Conservation (phyloP, 1,140 invertebrate genomes). For the Pristionchus pacificus region DNA sequence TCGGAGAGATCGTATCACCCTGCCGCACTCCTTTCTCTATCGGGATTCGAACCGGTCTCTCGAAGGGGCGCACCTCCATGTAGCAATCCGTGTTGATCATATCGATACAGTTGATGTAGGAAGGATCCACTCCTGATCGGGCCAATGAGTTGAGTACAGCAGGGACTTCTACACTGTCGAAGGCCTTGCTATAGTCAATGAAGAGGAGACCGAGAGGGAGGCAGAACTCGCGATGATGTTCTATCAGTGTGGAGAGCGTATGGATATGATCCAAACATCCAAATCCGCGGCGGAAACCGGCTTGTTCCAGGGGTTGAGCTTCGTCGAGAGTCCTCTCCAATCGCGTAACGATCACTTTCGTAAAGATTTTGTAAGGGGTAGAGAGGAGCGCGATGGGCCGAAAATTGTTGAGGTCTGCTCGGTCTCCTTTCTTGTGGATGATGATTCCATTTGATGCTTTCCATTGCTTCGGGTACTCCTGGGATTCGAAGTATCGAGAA, state of each 20-base stretch:
- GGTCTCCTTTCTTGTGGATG: background rate
- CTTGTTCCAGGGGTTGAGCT: background rate
- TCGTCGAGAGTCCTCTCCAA: background rate
- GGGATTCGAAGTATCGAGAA: background rate
- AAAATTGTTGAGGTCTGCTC: background rate
- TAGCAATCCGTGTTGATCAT: too few species aligned
- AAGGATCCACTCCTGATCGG: background rate
- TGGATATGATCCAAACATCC: background rate
- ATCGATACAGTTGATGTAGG: background rate
- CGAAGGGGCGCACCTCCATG: too few species aligned
- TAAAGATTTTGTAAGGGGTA: background rate
- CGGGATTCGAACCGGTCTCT: too few species aligned
- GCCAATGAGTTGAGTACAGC: background rate
- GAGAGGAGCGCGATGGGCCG: background rate
- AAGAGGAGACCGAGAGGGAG: background rate
- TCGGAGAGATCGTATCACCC: too few species aligned
- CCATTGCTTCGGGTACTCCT: background rate
- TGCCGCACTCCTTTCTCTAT: too few species aligned
- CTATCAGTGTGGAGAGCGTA: background rate
- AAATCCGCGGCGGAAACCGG: background rate
- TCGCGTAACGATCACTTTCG: background rate
- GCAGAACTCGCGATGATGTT: background rate
- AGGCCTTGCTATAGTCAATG: background rate
- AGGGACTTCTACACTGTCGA: background rate
- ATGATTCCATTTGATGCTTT: background rate